These are phyloP conservation scores for Stictonetta naevosa DNA, from an alignment of 2,113 vertebrate species.

Conservation along the genomic window DNA sequence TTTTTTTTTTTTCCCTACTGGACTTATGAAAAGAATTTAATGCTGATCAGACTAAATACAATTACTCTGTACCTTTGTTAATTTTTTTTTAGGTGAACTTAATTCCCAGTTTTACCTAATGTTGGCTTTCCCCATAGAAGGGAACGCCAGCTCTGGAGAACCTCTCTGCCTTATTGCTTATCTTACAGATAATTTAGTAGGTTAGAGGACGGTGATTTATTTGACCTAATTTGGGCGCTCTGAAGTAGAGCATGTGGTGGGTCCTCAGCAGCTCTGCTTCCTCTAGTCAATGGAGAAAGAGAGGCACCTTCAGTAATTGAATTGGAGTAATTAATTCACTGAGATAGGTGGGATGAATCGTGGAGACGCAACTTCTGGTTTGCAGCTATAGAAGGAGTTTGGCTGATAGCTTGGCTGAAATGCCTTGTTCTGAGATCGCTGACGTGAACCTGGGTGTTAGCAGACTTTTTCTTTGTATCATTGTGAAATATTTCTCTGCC, in stretches of 20 bases:
- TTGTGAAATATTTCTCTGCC: background rate
- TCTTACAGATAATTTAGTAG: background rate
- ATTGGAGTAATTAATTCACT: background rate
- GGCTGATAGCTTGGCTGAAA: background rate
- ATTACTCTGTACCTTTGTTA: background rate
- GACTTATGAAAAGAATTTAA: background rate
- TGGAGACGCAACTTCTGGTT: background rate
- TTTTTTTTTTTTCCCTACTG: background rate
- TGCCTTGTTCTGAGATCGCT: background rate
- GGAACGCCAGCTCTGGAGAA: background rate
- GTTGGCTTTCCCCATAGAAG: background rate
- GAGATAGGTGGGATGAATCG: background rate
- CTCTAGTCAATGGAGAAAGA: background rate
- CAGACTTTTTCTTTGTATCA: background rate
- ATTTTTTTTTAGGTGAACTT: background rate
- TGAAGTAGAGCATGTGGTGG: background rate
- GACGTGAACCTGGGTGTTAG: background rate
- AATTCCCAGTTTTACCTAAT: background rate
- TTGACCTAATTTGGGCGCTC: background rate
- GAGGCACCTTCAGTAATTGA: background rate
- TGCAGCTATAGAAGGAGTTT: background rate
- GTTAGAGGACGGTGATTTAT: background rate
- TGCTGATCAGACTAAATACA: background rate
- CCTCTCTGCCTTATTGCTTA: background rate
- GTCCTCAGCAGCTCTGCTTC: background rate